Conservation (phyloP, 2,797 vertebrate genomes). For the Gouania willdenowi region DNA sequence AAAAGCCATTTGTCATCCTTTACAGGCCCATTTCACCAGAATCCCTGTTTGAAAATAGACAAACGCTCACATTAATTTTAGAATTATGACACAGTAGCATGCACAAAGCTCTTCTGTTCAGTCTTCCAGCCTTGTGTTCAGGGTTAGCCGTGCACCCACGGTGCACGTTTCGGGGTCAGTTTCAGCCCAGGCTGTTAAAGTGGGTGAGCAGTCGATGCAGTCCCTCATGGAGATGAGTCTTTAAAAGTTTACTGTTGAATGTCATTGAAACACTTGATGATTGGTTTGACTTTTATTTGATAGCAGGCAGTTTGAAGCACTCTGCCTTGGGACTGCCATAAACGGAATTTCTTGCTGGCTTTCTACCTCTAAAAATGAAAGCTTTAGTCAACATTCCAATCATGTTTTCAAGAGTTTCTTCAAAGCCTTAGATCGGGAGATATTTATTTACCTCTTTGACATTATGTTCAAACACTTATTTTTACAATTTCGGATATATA, state of each 20-base stretch:
- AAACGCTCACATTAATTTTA: constrained; percentile 39
- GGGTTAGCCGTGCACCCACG: constrained; percentile 26
- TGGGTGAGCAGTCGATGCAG: constrained; percentile 1
- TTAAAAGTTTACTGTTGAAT: not conserved
- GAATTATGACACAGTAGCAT: constrained; percentile 35
- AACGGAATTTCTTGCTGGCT: too few relatives aligned
- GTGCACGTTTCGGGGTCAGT: constrained; percentile 4
- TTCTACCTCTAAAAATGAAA: too few relatives aligned
- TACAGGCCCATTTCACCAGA: constrained; percentile 50
- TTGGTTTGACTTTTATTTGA: not conserved
- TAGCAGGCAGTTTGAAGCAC: too few relatives aligned
- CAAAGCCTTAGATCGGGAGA: too few relatives aligned
- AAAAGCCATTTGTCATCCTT: constrained; percentile 43
- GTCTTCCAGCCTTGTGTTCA: constrained; percentile 32
- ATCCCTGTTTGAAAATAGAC: constrained; percentile 49
- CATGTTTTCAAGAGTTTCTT: too few relatives aligned
- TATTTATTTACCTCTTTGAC: too few relatives aligned
- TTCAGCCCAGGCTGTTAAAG: not conserved
- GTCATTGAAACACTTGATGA: not conserved
- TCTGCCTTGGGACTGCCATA: too few relatives aligned
- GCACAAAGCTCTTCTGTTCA: constrained; percentile 10
- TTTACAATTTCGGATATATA: too few relatives aligned
- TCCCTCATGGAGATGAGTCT: too few relatives aligned
- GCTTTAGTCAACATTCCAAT: too few relatives aligned
- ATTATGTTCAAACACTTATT: too few relatives aligned